A percentile compares a stretch with the other conserved stretches of the same genome.
These are phyloP conservation scores for Coleophora deauratella DNA, from an alignment of 2,888 invertebrate species.

Conservation along the genomic window DNA sequence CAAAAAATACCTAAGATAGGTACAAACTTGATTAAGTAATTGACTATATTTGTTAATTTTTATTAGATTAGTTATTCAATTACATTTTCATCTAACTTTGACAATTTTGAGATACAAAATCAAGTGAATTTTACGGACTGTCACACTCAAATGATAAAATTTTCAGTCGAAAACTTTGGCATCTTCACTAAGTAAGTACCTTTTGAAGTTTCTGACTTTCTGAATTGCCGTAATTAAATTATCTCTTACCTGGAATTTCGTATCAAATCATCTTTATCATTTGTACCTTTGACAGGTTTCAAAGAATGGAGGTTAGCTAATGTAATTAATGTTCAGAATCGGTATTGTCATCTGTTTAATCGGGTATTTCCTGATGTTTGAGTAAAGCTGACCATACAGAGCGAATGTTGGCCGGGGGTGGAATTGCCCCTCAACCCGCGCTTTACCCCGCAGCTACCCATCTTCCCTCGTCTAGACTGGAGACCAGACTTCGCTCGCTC, in stretches of 20 bases:
- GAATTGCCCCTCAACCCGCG: constrained; percentile 34
- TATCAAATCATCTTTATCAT: constrained; percentile 23
- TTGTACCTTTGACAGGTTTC: constrained; percentile 28
- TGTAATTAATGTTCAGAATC: constrained; percentile 38
- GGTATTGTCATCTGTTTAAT: constrained; percentile 38
- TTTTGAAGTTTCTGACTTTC: constrained; percentile 27
- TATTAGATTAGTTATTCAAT: not conserved
- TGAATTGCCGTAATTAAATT: constrained; percentile 30
- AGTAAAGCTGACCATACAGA: constrained; percentile 45
- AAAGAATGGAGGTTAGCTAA: constrained; percentile 32
- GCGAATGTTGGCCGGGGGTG: constrained; percentile 51
- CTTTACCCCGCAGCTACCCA: constrained; percentile 22
- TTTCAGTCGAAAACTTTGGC: constrained; percentile 27
- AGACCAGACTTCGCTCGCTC: constrained; percentile 27
- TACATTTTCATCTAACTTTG: constrained; percentile 6
- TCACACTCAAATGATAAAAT: constrained; percentile 31
- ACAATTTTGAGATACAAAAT: constrained; percentile 19
- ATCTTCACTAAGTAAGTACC: constrained; percentile 19
- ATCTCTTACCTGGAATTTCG: constrained; percentile 24
- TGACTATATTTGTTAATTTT: no score
- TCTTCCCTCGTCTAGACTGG: constrained; percentile 56
- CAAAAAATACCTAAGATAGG: no score
- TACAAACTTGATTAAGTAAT: no score
- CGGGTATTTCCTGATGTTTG: constrained; percentile 41
- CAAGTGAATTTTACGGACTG: constrained; percentile 27